A percentile compares a stretch with the other conserved stretches of the same genome.
Conservation (phyloP, 2,797 vertebrate genomes). For the Gorsachius magnificus region DNA sequence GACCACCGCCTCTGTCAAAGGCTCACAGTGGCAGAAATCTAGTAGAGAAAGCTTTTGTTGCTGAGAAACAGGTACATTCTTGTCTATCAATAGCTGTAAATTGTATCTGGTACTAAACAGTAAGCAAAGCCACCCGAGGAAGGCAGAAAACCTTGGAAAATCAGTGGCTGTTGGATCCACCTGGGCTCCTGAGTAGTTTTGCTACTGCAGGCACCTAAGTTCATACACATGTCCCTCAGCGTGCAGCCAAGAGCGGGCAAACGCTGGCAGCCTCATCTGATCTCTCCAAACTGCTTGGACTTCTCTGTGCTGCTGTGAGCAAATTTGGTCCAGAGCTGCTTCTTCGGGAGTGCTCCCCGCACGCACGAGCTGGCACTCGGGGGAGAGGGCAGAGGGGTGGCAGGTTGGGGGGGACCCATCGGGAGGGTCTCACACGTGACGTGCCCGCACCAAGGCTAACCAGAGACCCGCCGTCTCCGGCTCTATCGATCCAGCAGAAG, state of each 20-base stretch:
- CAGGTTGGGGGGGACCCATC: neutral
- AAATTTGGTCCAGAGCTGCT: neutral
- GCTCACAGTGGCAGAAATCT: neutral
- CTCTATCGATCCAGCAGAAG: neutral
- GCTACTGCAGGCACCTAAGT: neutral
- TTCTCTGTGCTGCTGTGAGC: neutral
- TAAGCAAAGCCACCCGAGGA: neutral
- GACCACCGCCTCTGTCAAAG: neutral
- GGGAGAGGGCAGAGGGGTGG: neutral
- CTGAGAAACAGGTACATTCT: neutral
- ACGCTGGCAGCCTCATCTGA: neutral
- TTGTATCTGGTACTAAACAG: neutral
- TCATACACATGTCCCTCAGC: neutral
- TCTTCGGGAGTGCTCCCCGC: accelerated
- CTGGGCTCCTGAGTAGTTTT: neutral
- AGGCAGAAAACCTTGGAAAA: neutral
- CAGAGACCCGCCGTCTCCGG: constrained; percentile 15
- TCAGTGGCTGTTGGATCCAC: neutral
- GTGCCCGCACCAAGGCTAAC: neutral
- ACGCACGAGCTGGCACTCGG: accelerated
- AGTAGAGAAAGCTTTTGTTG: neutral
- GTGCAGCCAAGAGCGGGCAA: neutral
- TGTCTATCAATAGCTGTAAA: neutral
- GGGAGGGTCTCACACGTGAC: neutral
- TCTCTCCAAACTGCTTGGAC: neutral